Percentiles rank a stretch among this genome's conserved stretches.
Evolutionary conservation across 2,888 invertebrate species (phyloP).

Genomic region (Cactoblastis cactorum): DNA sequence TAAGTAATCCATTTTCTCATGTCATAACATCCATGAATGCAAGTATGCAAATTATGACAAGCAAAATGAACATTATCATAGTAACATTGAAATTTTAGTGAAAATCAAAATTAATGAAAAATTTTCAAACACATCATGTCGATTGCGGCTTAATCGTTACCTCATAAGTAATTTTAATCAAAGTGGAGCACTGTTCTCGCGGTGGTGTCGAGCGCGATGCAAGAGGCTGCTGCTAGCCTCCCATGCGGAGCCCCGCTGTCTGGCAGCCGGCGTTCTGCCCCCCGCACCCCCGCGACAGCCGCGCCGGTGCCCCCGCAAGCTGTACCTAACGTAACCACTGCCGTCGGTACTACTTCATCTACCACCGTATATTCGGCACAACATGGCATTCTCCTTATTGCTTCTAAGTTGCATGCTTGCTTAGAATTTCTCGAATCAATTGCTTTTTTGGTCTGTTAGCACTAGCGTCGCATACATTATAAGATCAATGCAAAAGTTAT

Average conservation of each 20-base stretch:
- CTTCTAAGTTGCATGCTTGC: slow-evolving; percentile 35
- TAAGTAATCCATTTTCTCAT: too few species aligned
- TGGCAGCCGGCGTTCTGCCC: slow-evolving; percentile 58
- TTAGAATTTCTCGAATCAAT: not conserved
- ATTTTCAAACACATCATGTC: slow-evolving; percentile 10
- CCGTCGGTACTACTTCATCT: slow-evolving; percentile 59
- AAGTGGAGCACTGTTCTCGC: slow-evolving; percentile 71
- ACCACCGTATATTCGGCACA: slow-evolving; percentile 43
- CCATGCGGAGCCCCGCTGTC: slow-evolving; percentile 80
- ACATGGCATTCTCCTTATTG: slow-evolving; percentile 45
- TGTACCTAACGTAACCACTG: slow-evolving; percentile 60
- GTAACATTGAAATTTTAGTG: too few species aligned
- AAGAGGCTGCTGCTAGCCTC: slow-evolving; percentile 75
- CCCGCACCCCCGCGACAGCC: slow-evolving; percentile 28
- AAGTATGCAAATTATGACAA: too few species aligned
- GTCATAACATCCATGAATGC: too few species aligned
- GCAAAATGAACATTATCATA: too few species aligned
- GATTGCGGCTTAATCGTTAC: slow-evolving; percentile 20
- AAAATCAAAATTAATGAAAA: not conserved
- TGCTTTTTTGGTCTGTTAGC: not conserved
- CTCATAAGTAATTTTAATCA: slow-evolving; percentile 60
- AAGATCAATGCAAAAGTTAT: not conserved
- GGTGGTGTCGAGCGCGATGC: slow-evolving; percentile 69
- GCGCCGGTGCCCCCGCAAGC: slow-evolving; percentile 32
- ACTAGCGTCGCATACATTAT: not conserved